These are phyloP conservation scores for Andricus grossulariae DNA, from an alignment of 1,140 invertebrate genomes.

Conservation along the genomic window DNA sequence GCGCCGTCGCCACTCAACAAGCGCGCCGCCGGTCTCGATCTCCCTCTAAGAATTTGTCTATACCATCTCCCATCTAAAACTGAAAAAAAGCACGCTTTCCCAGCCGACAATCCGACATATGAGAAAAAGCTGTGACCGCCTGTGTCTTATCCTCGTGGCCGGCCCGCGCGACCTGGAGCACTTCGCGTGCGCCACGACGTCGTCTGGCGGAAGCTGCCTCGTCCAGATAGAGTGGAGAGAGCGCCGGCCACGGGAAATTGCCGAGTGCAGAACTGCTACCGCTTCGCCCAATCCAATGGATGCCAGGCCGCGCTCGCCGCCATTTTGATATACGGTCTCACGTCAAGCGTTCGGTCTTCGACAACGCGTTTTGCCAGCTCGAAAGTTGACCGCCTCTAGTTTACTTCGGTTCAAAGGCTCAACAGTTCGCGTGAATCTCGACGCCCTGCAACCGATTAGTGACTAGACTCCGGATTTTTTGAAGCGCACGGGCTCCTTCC, in stretches of 20 bases:
- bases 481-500: slow-evolving; percentile 50
- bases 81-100: too few species aligned
- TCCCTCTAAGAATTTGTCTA: too few species aligned
- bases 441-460: neutral
- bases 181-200: slow-evolving; percentile 33
- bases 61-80: too few species aligned
- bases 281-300: slow-evolving; percentile 57
- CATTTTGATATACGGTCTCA: slow-evolving; percentile 73
- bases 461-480: neutral
- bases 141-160: too few species aligned
- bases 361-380: slow-evolving; percentile 49
- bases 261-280: slow-evolving; percentile 39
- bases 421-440: slow-evolving; percentile 2
- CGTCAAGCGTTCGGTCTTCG: slow-evolving; percentile 60
- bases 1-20: too few species aligned
- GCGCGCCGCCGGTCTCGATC: too few species aligned
- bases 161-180: too few species aligned
- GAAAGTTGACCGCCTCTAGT: slow-evolving; percentile 27
- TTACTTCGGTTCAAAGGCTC: neutral
- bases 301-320: slow-evolving; percentile 66
- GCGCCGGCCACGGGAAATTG: slow-evolving; percentile 52
- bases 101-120: too few species aligned
- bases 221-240: slow-evolving; percentile 40
- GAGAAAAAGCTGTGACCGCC: too few species aligned
- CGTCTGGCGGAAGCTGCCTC: slow-evolving; percentile 20